Base-by-base conservation (phyloP, 2,888 invertebrate genomes). In the Apeira syringaria region DNA sequence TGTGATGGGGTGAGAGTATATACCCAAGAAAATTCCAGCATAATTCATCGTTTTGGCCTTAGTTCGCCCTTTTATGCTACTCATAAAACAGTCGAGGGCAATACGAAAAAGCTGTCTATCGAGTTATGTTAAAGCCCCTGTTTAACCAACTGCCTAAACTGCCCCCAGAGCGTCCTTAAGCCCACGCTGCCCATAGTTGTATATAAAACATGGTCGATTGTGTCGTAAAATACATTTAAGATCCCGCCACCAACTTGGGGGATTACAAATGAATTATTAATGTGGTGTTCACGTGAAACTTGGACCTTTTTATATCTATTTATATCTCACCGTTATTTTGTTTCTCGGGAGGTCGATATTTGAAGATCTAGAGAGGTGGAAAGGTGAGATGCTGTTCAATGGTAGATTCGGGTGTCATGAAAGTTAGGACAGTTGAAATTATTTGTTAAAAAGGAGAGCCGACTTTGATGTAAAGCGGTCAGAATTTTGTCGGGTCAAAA, bases 231-330 rank as follows among this genome's bases (percentile, higher is more conserved):
- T 70, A 74, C 74, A 67, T 74, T 78, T 72, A 59, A 68, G 68
- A 66, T 61, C 65, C 69, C 62, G 68, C 73, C 72, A 67, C 74
- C 64, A 70, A 74, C 74, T 80, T 66, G 63, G 60, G 61, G 85
- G 81, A 84, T 83, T 80, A 82, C 70, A 67, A 71, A 83, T 86
- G 85, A 86, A 85, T 86, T 84, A 86, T 85, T 86, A 80, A 86
- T 85, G 77, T 70, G 72, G 67, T 65, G 74, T 74, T 77, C 80
- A 76, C 79, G 74, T 82, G 79, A 80, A 69, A 80, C 69, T 71
- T 65, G 66, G 58, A 61, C 57, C 65, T 64, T 72, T 42, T 75
- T 79, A 73, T 74, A 68, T 61, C 59, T 54, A 56, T 8, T 9
- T 9, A 2, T 24, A 24, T 24, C 24, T 58, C 61, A 53, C 57